Evolutionary conservation across 2,888 invertebrate species (phyloP).

Genomic region (Mayetiola destructor): DNA sequence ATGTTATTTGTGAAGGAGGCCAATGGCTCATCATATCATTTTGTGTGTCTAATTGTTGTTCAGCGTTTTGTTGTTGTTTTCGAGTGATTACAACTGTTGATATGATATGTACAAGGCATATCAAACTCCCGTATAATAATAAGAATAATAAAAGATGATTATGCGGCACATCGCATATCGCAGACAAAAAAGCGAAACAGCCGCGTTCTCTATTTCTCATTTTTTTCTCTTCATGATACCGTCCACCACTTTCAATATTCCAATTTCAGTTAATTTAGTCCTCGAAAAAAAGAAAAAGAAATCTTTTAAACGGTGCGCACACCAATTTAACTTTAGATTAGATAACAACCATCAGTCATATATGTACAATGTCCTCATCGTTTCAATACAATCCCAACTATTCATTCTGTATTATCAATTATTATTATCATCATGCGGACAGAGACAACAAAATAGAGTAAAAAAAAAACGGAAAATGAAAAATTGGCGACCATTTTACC

Average conservation of each 20-base stretch:
- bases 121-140: no score
- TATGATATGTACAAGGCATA: conserved; percentile 10
- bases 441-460: no score
- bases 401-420: background rate
- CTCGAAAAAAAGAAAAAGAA: background rate
- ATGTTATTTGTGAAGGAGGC: background rate
- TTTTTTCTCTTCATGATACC: no score
- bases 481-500: background rate
- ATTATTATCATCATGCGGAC: no score
- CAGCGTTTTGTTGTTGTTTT: background rate
- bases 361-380: no score
- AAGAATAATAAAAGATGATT: no score
- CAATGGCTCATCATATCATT: background rate
- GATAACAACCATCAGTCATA: background rate
- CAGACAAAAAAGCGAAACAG: background rate
- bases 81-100: background rate
- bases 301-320: background rate
- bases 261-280: no score
- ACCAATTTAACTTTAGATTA: background rate
- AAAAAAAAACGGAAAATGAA: background rate
- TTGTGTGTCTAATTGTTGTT: background rate
- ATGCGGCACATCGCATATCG: no score
- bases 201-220: no score
- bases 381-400: background rate
- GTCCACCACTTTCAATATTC: no score